Evolutionary conservation across 2,888 invertebrate species (phyloP), one percentile per base, ranked within the genome.

Genomic region (Stenolophus ochropezus): DNA sequence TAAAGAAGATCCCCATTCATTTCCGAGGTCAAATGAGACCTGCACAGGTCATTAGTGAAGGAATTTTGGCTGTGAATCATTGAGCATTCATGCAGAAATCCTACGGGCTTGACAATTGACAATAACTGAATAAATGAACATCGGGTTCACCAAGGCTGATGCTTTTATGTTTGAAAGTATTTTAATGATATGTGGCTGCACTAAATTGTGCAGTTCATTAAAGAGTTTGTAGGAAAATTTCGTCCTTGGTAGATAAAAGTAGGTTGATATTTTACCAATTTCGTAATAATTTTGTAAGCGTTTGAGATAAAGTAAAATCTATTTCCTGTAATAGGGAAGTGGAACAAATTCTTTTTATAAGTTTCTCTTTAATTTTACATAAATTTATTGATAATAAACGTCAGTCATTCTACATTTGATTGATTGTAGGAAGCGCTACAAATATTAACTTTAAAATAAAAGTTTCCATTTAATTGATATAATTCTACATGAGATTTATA

Each of bases 301-400:
- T n/a, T n/a, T n/a, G n/a, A n/a, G n/a, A n/a, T n/a, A n/a, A 11
- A 42, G 8, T 42, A 42, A 8, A 42, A 42, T 42, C 1, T 21
- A 61, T 61, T 61, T 61, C 61, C 61, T 61, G 23, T 25, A 61
- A 25, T 61, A 61, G 61, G 61, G 61, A 61, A 61, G 61, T 61
- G 25, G 61, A 61, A 25, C 61, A 23, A 61, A 61, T 23, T 25
- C 56, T 56, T 56, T 56, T 56, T 56, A 16, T 56, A 56, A 56
- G 14, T 61, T 25, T 61, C 61, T 61, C 61, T 61, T 58, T 53
- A 58, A 58, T 58, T 58, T 58, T 58, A 58, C 53, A 58, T 61
- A 61, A 61, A 61, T 27, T 61, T 61, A 61, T 61, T 23, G 61
- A 61, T 61, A 61, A 61, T 61, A 61, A 61, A 61, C 14, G 56